Conservation (phyloP, 2,888 invertebrate species). For the Drosophila anomelani region DNA sequence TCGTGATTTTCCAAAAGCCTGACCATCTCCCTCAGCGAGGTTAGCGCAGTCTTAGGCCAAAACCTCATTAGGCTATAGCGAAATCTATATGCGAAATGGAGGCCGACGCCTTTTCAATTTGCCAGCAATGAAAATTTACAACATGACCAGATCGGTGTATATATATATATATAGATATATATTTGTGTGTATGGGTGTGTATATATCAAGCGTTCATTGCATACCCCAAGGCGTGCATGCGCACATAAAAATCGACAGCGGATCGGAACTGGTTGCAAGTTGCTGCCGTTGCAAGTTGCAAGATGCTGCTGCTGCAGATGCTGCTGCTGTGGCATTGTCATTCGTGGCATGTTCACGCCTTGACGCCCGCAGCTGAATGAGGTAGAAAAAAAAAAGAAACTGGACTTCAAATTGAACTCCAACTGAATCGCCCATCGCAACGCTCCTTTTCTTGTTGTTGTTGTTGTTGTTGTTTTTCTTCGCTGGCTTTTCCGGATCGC, state of each 20-base stretch:
- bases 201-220: conserved; percentile 67
- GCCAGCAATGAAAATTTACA: conserved; percentile 73
- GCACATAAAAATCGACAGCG: conserved; percentile 83
- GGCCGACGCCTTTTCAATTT: conserved; percentile 80
- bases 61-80: conserved; percentile 70
- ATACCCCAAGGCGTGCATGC: conserved; percentile 81
- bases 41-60: conserved; percentile 46
- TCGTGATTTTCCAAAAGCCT: conserved; percentile 2
- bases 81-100: conserved; percentile 73
- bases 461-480: conserved; percentile 2
- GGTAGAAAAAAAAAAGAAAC: conserved; percentile 15
- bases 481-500: conserved; percentile 24
- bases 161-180: neutral
- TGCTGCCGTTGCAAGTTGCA: conserved; percentile 42
- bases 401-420: conserved; percentile 45
- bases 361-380: conserved; percentile 70
- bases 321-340: conserved; percentile 65
- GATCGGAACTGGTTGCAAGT: conserved; percentile 48
- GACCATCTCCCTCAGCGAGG: conserved; percentile 7
- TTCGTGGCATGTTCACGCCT: conserved; percentile 81
- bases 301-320: conserved; percentile 33
- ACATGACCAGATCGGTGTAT: conserved; percentile 37
- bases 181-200: conserved; percentile 11
- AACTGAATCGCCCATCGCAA: conserved; percentile 33
- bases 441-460: conserved; percentile 29